Evolutionary conservation across 2,888 invertebrate species (phyloP).

Genomic region (Rhagonycha lutea): DNA sequence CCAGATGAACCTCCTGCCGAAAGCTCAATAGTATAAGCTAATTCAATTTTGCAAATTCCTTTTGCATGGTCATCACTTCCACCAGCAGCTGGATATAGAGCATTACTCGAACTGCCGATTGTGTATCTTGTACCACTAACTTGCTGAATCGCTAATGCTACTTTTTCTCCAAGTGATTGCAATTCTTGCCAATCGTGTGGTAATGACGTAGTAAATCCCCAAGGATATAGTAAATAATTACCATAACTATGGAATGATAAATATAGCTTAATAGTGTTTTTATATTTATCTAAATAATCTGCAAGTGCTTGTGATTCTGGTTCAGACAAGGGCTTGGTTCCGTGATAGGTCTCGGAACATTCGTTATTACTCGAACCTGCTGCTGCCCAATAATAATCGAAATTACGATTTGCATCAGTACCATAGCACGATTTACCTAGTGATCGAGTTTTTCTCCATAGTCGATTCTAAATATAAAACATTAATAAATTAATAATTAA

Average conservation of each 20-base stretch:
- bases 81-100: constrained; percentile 64
- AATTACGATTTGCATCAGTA: constrained; percentile 78
- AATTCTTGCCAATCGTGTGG: constrained; percentile 58
- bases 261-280: constrained; percentile 63
- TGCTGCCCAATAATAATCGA: constrained; percentile 69
- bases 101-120: constrained; percentile 55
- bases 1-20: constrained; percentile 59
- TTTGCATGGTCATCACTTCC: constrained; percentile 71
- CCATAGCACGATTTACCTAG: constrained; percentile 62
- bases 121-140: constrained; percentile 54
- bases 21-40: constrained; percentile 69
- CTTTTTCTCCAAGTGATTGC: constrained; percentile 53
- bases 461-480: constrained; percentile 65
- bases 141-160: constrained; percentile 54
- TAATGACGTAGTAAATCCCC: constrained; percentile 63
- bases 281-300: constrained; percentile 59
- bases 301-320: constrained; percentile 62
- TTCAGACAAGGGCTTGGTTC: constrained; percentile 56
- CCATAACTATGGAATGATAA: constrained; percentile 78
- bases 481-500: constrained; percentile 63
- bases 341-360: constrained; percentile 58
- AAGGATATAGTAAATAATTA: constrained; percentile 70
- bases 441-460: constrained; percentile 74
- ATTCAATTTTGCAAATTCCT: constrained; percentile 58
- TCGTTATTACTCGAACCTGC: constrained; percentile 48